A percentile compares a stretch with the other conserved stretches of the same genome.
These are phyloP conservation scores for Zoanthus sociatus DNA, from an alignment of 92 coral and sea anemone genomes.

Conservation along the genomic window DNA sequence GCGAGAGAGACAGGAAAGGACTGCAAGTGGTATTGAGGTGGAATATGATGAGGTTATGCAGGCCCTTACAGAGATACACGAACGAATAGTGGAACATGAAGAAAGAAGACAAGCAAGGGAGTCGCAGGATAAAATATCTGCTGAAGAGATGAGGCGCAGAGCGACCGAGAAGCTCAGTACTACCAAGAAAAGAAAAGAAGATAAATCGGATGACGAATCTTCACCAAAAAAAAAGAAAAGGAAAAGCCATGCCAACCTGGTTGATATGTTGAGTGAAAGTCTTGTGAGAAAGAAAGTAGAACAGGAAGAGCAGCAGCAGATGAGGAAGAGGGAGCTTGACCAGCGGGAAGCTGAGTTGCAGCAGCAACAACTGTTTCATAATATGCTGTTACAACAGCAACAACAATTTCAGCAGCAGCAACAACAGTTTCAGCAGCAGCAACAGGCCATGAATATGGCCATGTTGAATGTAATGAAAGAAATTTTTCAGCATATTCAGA, in stretches of 20 bases:
- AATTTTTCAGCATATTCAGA: neutral
- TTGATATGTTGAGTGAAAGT: constrained; percentile 49
- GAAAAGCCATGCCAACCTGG: constrained; percentile 49
- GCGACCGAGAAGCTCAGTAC: constrained; percentile 51
- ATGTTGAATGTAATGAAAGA: constrained; percentile 20
- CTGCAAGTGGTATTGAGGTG: constrained; percentile 56
- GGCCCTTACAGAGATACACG: constrained; percentile 56
- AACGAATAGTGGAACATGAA: constrained; percentile 25
- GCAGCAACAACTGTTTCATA: constrained; percentile 38
- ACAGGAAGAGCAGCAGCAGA: constrained; percentile 29
- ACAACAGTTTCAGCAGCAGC: neutral
- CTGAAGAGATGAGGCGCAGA: constrained; percentile 50
- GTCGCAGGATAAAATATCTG: constrained; percentile 38
- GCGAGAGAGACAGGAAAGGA: constrained; percentile 50
- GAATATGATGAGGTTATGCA: constrained; percentile 50
- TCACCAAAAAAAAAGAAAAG: constrained; percentile 36
- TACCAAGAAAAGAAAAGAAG: constrained; percentile 50
- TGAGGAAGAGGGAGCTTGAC: constrained; percentile 17
- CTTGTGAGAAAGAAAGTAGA: neutral
- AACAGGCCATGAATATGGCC: neutral
- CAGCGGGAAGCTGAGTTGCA: neutral
- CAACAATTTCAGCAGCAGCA: constrained; percentile 36
- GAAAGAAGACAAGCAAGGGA: constrained; percentile 19
- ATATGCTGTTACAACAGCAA: constrained; percentile 45
- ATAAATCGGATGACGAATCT: constrained; percentile 35